These are phyloP conservation scores for Chesias legatella DNA, from an alignment of 2,888 invertebrate species.

Conservation along the genomic window DNA sequence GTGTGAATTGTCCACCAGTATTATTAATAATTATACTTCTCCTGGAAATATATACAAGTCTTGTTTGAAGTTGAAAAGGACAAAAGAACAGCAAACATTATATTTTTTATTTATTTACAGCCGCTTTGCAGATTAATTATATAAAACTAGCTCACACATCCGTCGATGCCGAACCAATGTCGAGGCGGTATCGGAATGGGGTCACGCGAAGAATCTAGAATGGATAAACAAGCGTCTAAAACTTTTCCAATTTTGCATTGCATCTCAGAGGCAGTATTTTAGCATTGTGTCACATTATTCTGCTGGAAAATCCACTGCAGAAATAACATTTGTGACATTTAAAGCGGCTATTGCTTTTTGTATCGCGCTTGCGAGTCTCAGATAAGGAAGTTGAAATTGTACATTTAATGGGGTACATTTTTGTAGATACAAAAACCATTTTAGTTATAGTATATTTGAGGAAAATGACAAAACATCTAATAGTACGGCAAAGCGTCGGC, in stretches of 20 bases:
- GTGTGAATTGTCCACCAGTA: too few species aligned
- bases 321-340: constrained; percentile 17
- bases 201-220: constrained; percentile 33
- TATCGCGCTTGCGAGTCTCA: constrained; percentile 10
- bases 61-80: too few species aligned
- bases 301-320: constrained; percentile 36
- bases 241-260: constrained; percentile 54
- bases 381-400: constrained; percentile 13
- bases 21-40: too few species aligned
- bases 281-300: constrained; percentile 40
- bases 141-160: constrained; percentile 7
- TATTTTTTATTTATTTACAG: too few species aligned
- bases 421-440: not conserved
- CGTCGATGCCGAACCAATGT: constrained; percentile 17
- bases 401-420: not conserved
- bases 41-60: too few species aligned
- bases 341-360: constrained; percentile 17
- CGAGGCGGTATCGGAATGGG: constrained; percentile 23
- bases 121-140: not conserved
- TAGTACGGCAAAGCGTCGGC: too few species aligned
- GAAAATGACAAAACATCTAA: too few species aligned
- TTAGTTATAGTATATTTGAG: too few species aligned
- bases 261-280: constrained; percentile 42
- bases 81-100: too few species aligned
- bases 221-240: constrained; percentile 29